phyloP scores from a whole-genome alignment of 2,888 invertebrate species.

The Metopia argyrocephala region DNA sequence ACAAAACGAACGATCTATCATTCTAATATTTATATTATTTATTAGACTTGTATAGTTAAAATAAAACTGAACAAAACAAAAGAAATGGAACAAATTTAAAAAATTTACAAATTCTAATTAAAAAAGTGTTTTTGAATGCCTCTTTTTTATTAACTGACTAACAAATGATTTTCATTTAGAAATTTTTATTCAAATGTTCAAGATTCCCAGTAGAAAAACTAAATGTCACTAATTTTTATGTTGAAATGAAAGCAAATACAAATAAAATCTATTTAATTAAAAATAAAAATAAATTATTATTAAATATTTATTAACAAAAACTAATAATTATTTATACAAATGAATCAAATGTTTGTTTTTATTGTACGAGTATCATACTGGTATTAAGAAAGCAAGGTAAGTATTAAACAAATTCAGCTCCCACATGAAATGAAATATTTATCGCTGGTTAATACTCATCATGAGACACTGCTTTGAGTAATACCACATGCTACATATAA shows the following conservation, averaged over 20 bases:
- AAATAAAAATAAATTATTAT: conserved; percentile 17
- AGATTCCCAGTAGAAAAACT: conserved; percentile 13
- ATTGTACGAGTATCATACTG: neutral
- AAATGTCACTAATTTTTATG: conserved; percentile 20
- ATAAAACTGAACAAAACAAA: neutral
- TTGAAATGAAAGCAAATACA: conserved; percentile 14
- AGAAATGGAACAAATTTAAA: neutral
- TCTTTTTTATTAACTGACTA: conserved; percentile 2
- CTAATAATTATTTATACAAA: conserved; percentile 1
- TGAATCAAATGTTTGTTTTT: neutral
- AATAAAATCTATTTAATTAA: no score
- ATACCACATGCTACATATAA: no score
- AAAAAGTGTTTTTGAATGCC: conserved; percentile 44
- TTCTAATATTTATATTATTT: neutral
- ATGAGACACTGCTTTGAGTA: no score
- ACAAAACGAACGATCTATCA: conserved; percentile 3
- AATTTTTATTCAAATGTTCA: neutral
- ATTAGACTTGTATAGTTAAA: conserved; percentile 41
- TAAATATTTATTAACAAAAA: conserved; percentile 33
- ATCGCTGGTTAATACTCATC: no score
- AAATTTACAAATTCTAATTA: neutral
- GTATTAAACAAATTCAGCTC: no score
- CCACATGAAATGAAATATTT: no score
- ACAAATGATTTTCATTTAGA: conserved; percentile 5
- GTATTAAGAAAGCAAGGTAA: no score